A percentile compares a stretch with the other conserved stretches of the same genome.
phyloP scores from a whole-genome alignment of 2,113 vertebrate genomes.

The Paratilapia polleni region DNA sequence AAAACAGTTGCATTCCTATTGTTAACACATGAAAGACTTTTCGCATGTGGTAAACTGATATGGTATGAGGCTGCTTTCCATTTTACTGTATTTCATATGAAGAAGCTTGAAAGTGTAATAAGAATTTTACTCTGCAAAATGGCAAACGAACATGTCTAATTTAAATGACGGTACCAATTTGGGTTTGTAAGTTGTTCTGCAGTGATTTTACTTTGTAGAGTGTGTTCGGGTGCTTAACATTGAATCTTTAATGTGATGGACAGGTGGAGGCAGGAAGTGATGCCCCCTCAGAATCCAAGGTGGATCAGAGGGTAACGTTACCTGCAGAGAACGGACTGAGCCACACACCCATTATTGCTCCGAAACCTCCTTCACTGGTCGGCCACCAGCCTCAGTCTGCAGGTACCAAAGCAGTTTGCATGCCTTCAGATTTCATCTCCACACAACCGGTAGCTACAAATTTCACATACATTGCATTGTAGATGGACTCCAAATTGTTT shows the following conservation, averaged over 20 bases:
- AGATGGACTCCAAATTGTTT: too few species aligned
- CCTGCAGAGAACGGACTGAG: conserved; percentile 93
- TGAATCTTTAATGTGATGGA: conserved; percentile 29
- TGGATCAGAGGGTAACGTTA: conserved; percentile 81
- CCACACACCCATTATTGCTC: conserved; percentile 84
- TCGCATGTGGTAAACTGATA: too few species aligned
- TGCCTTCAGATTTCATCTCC: neutral
- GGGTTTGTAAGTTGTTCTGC: neutral
- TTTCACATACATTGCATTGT: too few species aligned
- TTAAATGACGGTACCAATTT: neutral
- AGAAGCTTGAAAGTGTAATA: neutral
- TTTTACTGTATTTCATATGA: neutral
- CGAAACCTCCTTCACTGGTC: conserved; percentile 86
- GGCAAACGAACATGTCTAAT: neutral
- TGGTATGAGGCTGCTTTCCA: too few species aligned
- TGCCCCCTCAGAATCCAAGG: conserved; percentile 83
- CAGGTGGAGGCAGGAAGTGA: conserved; percentile 90
- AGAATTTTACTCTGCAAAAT: neutral
- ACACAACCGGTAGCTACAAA: too few species aligned
- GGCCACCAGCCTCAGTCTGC: conserved; percentile 87
- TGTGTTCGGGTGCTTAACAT: neutral
- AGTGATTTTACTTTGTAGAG: neutral
- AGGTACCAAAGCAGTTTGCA: conserved; percentile 75
- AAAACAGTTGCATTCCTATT: neutral
- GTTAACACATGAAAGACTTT: neutral